Base-by-base conservation (phyloP, 1,140 invertebrate species). In the Drosophila ambigua region DNA sequence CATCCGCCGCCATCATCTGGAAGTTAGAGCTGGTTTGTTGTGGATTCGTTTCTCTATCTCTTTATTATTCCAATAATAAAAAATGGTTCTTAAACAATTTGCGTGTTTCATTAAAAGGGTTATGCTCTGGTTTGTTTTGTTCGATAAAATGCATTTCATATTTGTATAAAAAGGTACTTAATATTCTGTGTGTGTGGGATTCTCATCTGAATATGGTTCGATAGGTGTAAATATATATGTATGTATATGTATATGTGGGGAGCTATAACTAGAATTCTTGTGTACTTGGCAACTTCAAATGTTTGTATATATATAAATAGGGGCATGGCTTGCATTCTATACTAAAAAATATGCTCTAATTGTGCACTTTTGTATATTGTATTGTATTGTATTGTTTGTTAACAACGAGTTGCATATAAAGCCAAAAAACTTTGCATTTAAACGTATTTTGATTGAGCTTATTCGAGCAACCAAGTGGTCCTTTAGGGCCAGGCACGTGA, bases 111-210 rank as follows among this genome's bases (percentile, higher is more conserved):
- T 72, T 69, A 53, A 83, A 82, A 82, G 54, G 58, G 20, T 61
- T 41, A 71, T 64, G 54, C 52, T 53, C 35, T 55, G 44, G 9
- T 51, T 50, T 28, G 49, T 16, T 20, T 64, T 41, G 45, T 55
- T 71, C 15, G 57, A 62, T 84, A 84, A 79, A 83, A 85, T 78
- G 79, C 72, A 72, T 72, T 61, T 63, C 44, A 26, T 53, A 48
- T 41, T 75, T 87, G 84, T 87, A 88, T 87, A 87, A 88, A 85
- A 87, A 87, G 83, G 83, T 87, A 87, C 83, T 79, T 83, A 89
- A 79, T 83, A 39, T 39, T 39, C 35, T 39, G 31, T 31, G 31
- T 31, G 79, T 72, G 79, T 77, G 76, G 83, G 83, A 68, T 77
- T 62, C 35, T 79, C 35, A 13, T 39, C 1, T 63, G 69, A 68